Conservation (phyloP, 2,888 invertebrate genomes). For the Mythimna pallens region DNA sequence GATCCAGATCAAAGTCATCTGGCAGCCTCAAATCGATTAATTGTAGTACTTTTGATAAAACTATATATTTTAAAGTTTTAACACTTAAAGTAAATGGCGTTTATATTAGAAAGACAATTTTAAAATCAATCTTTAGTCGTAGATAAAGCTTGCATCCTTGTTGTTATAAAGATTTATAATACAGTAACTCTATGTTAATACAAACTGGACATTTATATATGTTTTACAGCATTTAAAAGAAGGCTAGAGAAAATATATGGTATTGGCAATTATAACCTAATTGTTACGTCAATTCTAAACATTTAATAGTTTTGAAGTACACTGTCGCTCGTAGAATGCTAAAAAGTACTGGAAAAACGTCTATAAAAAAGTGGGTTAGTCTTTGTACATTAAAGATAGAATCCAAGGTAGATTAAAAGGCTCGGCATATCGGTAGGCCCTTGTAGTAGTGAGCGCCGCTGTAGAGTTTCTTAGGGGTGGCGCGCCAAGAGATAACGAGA, state of each 20-base stretch:
- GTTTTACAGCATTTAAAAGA: constrained; percentile 15
- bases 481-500: constrained; percentile 94
- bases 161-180: constrained; percentile 27
- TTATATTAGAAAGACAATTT: constrained; percentile 42
- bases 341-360: constrained; percentile 16
- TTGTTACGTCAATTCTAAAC: background rate
- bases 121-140: constrained; percentile 35
- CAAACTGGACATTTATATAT: constrained; percentile 32
- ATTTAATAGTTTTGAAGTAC: background rate
- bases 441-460: constrained; percentile 93
- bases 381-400: constrained; percentile 59
- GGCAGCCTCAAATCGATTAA: constrained; percentile 61
- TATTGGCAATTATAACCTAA: too few species aligned
- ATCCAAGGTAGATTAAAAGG: constrained; percentile 83
- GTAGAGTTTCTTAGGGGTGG: constrained; percentile 93
- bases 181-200: constrained; percentile 29
- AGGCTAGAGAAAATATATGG: too few species aligned
- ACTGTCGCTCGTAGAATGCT: background rate
- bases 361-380: constrained; percentile 33
- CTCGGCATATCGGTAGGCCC: constrained; percentile 92
- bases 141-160: constrained; percentile 45
- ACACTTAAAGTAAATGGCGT: constrained; percentile 66
- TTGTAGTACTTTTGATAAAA: constrained; percentile 47
- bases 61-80: constrained; percentile 48
- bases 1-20: constrained; percentile 35